phyloP scores from a whole-genome alignment of 2,797 vertebrate species.

The Anolis apletophallus region DNA sequence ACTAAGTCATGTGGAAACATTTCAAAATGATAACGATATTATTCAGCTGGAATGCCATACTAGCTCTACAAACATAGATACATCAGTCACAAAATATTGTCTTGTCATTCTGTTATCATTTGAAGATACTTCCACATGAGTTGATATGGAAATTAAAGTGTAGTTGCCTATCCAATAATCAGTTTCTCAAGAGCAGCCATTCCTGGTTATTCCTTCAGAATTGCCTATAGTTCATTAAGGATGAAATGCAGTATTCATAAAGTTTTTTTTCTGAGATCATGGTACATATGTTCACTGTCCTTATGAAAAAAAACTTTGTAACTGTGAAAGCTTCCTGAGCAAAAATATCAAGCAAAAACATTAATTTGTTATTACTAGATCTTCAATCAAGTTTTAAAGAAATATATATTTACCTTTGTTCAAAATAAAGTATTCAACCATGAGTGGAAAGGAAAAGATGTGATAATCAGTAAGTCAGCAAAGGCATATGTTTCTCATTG shows the following conservation, averaged over 20 bases:
- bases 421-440: background rate
- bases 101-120: conserved; percentile 22
- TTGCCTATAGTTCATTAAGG: background rate
- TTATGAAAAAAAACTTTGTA: background rate
- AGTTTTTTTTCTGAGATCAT: background rate
- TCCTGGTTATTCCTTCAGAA: conserved; percentile 5
- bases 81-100: background rate
- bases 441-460: background rate
- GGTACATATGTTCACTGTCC: background rate
- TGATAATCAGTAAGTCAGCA: background rate
- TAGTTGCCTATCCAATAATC: conserved; percentile 12
- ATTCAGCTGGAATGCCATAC: background rate
- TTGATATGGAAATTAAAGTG: conserved; percentile 33
- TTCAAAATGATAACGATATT: conserved; percentile 17
- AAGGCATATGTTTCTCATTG: background rate
- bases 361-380: background rate
- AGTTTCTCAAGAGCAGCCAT: conserved; percentile 11
- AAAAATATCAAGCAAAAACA: background rate
- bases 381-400: background rate
- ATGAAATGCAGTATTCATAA: background rate
- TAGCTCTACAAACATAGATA: background rate
- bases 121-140: conserved; percentile 32
- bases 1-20: conserved; percentile 13
- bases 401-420: background rate
- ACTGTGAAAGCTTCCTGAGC: background rate